A percentile compares a stretch with the other conserved stretches of the same genome.
phyloP scores from a whole-genome alignment of 2,888 invertebrate species.

The Panopea generosa region DNA sequence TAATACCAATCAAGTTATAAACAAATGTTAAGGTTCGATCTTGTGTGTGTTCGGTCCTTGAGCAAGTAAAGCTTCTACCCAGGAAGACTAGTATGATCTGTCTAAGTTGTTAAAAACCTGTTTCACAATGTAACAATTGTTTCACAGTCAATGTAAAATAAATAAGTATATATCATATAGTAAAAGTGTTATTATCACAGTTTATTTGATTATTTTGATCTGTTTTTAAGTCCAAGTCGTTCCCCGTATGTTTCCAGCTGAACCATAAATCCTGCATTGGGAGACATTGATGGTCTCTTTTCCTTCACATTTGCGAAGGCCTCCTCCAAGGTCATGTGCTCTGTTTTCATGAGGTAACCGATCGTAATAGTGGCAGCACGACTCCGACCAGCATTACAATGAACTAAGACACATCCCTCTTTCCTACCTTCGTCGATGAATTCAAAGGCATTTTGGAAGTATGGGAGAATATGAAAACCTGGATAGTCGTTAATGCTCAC shows the following conservation, averaged over 20 bases:
- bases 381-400: slow-evolving; percentile 97
- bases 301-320: slow-evolving; percentile 90
- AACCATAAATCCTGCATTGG: slow-evolving; percentile 92
- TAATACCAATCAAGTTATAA: too few relatives aligned
- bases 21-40: too few relatives aligned
- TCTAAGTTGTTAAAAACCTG: too few relatives aligned
- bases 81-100: too few relatives aligned
- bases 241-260: slow-evolving; percentile 87
- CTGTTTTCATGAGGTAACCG: slow-evolving; percentile 90
- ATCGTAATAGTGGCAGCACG: slow-evolving; percentile 92
- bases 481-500: slow-evolving; percentile 87
- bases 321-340: slow-evolving; percentile 87
- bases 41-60: too few relatives aligned
- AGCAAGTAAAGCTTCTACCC: too few relatives aligned
- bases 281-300: slow-evolving; percentile 90
- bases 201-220: too few relatives aligned
- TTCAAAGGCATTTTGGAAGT: slow-evolving; percentile 86
- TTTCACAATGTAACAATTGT: too few relatives aligned
- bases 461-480: slow-evolving; percentile 76
- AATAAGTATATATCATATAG: too few relatives aligned
- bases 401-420: slow-evolving; percentile 89
- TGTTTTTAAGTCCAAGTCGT: slow-evolving; percentile 18
- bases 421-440: slow-evolving; percentile 88
- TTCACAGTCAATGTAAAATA: too few relatives aligned
- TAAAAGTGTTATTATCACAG: too few relatives aligned